Evolutionary conservation across 2,113 vertebrate genomes (phyloP), one percentile per base, ranked within the genome.

Genomic region (Toxotes jaculatrix): DNA sequence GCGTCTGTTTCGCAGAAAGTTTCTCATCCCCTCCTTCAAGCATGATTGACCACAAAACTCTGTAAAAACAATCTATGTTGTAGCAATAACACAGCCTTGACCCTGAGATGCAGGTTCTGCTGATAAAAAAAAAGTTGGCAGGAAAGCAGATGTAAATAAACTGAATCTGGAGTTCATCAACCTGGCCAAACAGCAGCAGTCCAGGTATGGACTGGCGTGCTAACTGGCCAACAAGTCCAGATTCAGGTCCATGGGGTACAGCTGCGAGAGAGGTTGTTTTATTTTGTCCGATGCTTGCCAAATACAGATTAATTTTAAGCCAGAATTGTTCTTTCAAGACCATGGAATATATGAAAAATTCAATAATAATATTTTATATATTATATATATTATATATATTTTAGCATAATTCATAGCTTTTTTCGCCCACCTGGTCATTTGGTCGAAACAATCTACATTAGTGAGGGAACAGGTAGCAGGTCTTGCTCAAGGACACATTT

Each of bases 21-120:
- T 71, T 82, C 19, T 77, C 42, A 34, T 51, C 5, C 63, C 45
- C 68, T 83, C 77, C 64, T 85, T 89, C 74, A 78, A 76, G 86
- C 79, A 66, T 77, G 84, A 82, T 34, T 82, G 77, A 87, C 57
- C 71, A 80, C 69, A 66, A 79, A 76, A 73, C 66, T 60, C 43
- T 73, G 53, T 60, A 51, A 89, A 88, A 92, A 84, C 87, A 93
- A 74, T 84, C 64, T 11, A 16, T 92, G 85, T 86, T 86, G 43
- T 72, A 79, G 76, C 82, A 91, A 85, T 60, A 91, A 87, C 89
- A 85, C 63, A 79, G 53, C 79, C 77, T 68, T 91, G 71, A 91
- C 83, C 88, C 70, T 21, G 31, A 83, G 19, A 80, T 61, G 74
- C 49, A 69, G 74, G 64, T 38, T 76, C 5, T 12, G 49, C 5